Evolutionary conservation across 2,888 invertebrate species (phyloP).

Genomic region (Lysandra coridon): DNA sequence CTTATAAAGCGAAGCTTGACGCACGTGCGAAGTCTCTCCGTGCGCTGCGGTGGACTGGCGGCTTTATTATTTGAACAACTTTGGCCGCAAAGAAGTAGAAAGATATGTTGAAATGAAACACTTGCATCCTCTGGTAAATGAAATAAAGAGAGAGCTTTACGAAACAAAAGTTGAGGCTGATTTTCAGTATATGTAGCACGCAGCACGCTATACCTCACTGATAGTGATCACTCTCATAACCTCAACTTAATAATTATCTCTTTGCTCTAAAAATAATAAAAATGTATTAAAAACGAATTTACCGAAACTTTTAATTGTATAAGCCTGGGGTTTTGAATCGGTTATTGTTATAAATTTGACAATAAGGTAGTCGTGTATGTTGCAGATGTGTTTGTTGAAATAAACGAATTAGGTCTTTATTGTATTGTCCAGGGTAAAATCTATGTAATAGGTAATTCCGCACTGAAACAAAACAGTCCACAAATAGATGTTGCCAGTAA

Average conservation of each 20-base stretch:
- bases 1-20: too few relatives aligned
- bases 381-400: constrained; percentile 38
- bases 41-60: too few relatives aligned
- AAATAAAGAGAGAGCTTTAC: too few relatives aligned
- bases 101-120: neutral
- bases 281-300: constrained; percentile 21
- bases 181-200: too few relatives aligned
- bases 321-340: constrained; percentile 32
- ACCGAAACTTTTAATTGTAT: constrained; percentile 28
- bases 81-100: neutral
- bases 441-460: neutral
- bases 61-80: neutral
- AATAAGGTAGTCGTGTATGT: constrained; percentile 49
- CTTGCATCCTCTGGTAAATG: too few relatives aligned
- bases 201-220: neutral
- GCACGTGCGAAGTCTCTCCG: too few relatives aligned
- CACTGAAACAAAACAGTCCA: constrained; percentile 2
- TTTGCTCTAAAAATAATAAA: neutral
- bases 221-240: neutral
- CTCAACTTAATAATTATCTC: neutral
- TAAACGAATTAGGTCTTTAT: constrained; percentile 9
- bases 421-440: constrained; percentile 15
- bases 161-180: too few relatives aligned
- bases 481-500: constrained; percentile 1
- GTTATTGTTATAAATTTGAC: constrained; percentile 50